A percentile compares a stretch with the other conserved stretches of the same genome.
These are phyloP conservation scores for Crenuchus spilurus DNA, from an alignment of 2,797 vertebrate genomes.

Conservation along the genomic window DNA sequence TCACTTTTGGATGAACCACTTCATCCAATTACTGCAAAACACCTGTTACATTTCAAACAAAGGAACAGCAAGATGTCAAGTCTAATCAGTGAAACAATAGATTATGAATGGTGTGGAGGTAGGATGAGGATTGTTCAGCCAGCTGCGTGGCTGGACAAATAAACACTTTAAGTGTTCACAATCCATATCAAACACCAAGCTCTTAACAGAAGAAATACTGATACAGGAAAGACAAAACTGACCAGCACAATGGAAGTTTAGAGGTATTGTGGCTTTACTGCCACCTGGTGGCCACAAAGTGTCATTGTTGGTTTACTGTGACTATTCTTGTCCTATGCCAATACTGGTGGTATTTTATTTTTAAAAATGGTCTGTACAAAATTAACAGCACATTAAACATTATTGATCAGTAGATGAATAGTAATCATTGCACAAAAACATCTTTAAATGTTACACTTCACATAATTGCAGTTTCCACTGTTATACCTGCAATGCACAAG, in stretches of 20 bases:
- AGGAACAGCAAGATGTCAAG: constrained; percentile 40
- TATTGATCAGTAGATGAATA: too few relatives aligned
- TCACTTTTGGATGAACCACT: constrained; percentile 18
- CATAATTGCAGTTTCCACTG: too few relatives aligned
- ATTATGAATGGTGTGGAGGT: not conserved
- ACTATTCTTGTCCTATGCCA: too few relatives aligned
- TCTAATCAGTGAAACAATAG: constrained; percentile 46
- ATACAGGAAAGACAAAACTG: too few relatives aligned
- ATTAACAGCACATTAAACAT: too few relatives aligned
- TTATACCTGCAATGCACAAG: too few relatives aligned
- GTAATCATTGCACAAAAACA: too few relatives aligned
- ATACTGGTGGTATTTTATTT: too few relatives aligned
- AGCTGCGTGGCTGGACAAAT: constrained; percentile 26
- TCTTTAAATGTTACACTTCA: too few relatives aligned
- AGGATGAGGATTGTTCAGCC: constrained; percentile 37
- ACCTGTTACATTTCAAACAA: constrained; percentile 54
- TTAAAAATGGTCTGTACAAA: too few relatives aligned
- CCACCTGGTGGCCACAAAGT: constrained; percentile 37
- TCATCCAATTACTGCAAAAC: constrained; percentile 38
- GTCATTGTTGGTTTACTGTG: too few relatives aligned
- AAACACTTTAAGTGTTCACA: constrained; percentile 10
- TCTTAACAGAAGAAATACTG: too few relatives aligned
- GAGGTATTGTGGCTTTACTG: constrained; percentile 15
- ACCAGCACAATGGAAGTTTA: not conserved
- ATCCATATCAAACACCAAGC: not conserved